Evolutionary conservation across 1,140 invertebrate species (phyloP), one percentile per base, ranked within the genome.

Genomic region (Drosophila leontia): DNA sequence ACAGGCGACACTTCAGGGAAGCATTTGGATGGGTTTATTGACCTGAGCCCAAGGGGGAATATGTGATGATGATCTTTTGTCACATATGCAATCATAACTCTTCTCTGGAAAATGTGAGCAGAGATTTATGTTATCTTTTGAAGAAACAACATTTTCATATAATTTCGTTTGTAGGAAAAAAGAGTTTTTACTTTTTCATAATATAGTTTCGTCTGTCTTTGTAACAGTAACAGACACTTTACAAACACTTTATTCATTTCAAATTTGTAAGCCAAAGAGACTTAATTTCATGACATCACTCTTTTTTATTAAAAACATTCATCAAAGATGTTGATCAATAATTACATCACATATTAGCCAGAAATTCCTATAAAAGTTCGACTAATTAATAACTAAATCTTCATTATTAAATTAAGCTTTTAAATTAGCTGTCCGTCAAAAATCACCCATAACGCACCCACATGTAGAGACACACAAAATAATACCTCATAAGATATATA

Each of bases 11-110:
- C 26, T 68, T 56, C 48, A 9, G 34, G 29, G 45, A 37, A 69
- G n/a, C 29, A 42, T 19, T 60, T 26, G 62, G n/a, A 68, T 70
- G n/a, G 67, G 67, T 70, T 70, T 68, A 45, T 70, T 70, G 39
- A 55, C 62, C 67, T 13, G 5, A 45, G 32, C 3, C 19, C 23
- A 15, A 15, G 32, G 35, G 23, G 37, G 11, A 37, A 63, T 62
- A 29, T 37, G 23, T 29, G 32, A 9, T 37, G 41, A 65, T 37
- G 41, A 65, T 62, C 26, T 11, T 3, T 6, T 0, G 34, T 35
- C 17, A 23, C 34, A 55, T 15, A 37, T 15, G 17, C 12, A 37
- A 13, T 23, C 13, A 37, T 55, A 23, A 37, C 2, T 37, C 29
- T 15, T 35, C 13, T 15, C 0, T 23, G 8, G 34, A 53, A 19